Evolutionary conservation across 2,113 vertebrate species (phyloP), one percentile per base, ranked within the genome.

Genomic region (Tupaia tana): DNA sequence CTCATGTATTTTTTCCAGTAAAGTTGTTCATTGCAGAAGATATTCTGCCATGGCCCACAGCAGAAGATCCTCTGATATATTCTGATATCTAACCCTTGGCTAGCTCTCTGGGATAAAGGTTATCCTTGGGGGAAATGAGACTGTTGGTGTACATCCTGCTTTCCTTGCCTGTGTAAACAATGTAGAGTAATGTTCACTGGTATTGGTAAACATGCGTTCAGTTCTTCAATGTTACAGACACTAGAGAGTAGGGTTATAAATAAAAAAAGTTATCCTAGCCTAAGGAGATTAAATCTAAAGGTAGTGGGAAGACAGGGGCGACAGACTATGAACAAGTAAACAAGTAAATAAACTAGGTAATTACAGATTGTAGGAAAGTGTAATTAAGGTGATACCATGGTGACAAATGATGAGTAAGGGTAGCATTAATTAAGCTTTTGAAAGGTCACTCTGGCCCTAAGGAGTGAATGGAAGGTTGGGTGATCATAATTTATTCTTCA

Each of bases 381-480:
- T 64, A 27, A 34, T 22, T 78, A 87, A 79, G 6, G 24, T 31
- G 74, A 59, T 27, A 69, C 15, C 6, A 63, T 0, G 12, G 15
- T 31, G 29, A 77, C 15, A 24, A 29, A 77, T 54, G 77, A 93
- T 43, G 31, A 71, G 4, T 27, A 61, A 88, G 34, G 85, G 31
- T 2, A 31, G 22, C 19, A 61, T 80, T 91, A 86, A 89, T 54
- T 92, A 85, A 71, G 24, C 12, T 77, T 75, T 61, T 12, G 56
- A 77, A 96, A 89, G n/a, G 63, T 67, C 69, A 27, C 54, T 66
- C 56, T 81, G 67, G 19, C 64, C 27, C 56, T 43, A 29, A 93
- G 70, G 82, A 89, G 56, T 59, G 22, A 91, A 66, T 52, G 16
- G 67, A 71, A 95, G 64, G 59, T 20, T 64, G n/a, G n/a, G 24